A percentile compares a stretch with the other conserved stretches of the same genome.
These are phyloP conservation scores for Festucalex cinctus DNA, from an alignment of 2,113 vertebrate species.

Conservation along the genomic window DNA sequence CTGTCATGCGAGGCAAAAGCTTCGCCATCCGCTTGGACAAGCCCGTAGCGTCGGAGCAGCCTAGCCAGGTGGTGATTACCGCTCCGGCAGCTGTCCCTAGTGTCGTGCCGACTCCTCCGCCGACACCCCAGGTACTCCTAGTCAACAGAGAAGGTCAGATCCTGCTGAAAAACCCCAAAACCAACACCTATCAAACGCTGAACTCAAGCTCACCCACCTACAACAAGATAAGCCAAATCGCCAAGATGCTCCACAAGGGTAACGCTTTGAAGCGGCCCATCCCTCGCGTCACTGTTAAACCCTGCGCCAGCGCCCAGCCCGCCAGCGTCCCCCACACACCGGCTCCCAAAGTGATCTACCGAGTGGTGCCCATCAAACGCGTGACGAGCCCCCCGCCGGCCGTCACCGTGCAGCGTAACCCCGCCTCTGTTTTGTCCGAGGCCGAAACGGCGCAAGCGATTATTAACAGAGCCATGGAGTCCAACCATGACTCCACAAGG, in stretches of 20 bases:
- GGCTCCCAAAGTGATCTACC: constrained; percentile 33
- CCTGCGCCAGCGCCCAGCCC: constrained; percentile 10
- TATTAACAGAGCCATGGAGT: constrained; percentile 62
- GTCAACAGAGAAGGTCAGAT: constrained; percentile 84
- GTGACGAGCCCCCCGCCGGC: not conserved
- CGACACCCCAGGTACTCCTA: constrained; percentile 75
- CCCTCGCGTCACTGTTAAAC: constrained; percentile 57
- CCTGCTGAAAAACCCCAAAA: constrained; percentile 76
- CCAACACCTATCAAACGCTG: constrained; percentile 66
- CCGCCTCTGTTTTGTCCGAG: constrained; percentile 2
- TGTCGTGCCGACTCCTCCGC: constrained; percentile 4
- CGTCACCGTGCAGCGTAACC: constrained; percentile 1
- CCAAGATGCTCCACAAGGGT: constrained; percentile 66
- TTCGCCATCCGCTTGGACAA: constrained; percentile 62
- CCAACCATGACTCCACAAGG: constrained; percentile 32
- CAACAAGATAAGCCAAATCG: constrained; percentile 71
- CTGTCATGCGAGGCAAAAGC: constrained; percentile 29
- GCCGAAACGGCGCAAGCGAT: constrained; percentile 53
- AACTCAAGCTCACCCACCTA: constrained; percentile 59
- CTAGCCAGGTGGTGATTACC: constrained; percentile 9
- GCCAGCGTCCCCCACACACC: not conserved
- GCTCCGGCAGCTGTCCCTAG: constrained; percentile 15
- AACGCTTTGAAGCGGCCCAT: constrained; percentile 44
- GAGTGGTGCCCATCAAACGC: constrained; percentile 46
- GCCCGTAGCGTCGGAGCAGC: constrained; percentile 16